Evolutionary conservation across 2,797 vertebrate genomes (phyloP), one percentile per base, ranked within the genome.

Genomic region (Tadarida brasiliensis): DNA sequence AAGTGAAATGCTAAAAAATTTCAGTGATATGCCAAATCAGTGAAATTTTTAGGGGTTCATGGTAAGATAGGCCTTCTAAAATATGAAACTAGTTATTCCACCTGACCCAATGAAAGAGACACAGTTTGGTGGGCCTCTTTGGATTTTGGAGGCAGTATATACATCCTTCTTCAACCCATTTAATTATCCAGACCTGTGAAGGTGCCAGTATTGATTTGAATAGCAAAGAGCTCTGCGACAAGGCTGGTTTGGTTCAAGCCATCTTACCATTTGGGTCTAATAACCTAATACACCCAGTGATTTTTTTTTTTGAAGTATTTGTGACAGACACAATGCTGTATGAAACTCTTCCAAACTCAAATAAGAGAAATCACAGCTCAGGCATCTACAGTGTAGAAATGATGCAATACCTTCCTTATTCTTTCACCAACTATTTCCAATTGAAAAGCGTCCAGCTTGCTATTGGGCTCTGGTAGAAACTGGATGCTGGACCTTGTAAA

Each of bases 281-380:
- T 65, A 77, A 77, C 9, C 22, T 73, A 73, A 14, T 7, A 56
- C 0, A 61, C 1, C 10, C 35, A 85, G n/a, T 70, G 35, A 30
- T 24, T 47, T 89, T 93, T 12, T 73, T 94, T 33, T 33, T 67
- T 39, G 33, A 85, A 68, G 59, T 49, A 70, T 91, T 82, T 91
- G 33, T 80, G 39, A 61, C 54, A 77, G 15, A n/a, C 24, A 56
- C 7, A 9, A 16, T 67, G 61, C 70, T 74, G 6, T 61, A 47
- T 39, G 15, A 89, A 85, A 80, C 30, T 63, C 15, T 92, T 88
- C n/a, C n/a, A 94, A 80, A 94, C n/a, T 11, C 56, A 83, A 47
- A 54, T 82, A 11, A 86, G 47, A n/a, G 51, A 95, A 95, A 83
- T 67, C 65, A 78, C 24, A 68, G n/a, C 17, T 80, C 2, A 35